Base-by-base conservation (phyloP, 2,888 invertebrate species). In the Ectemnius cavifrons region DNA sequence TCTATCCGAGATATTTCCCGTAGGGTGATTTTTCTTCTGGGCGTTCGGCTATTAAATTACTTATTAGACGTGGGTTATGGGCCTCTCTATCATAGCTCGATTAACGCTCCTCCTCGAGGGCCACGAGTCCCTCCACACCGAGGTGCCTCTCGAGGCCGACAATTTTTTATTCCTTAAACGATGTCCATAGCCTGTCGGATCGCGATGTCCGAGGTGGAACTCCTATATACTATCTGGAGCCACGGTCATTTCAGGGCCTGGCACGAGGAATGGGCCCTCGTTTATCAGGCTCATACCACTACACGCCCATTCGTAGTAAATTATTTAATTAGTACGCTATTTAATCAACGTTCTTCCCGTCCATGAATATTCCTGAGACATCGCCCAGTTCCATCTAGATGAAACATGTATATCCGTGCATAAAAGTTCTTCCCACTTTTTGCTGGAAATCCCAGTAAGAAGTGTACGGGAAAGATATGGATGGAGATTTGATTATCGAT, bases 241-340 rank as follows among this genome's bases (percentile, higher is more conserved):
- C 67, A 74, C 64, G 71, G 49, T 65, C 78, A 77, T 81, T 79
- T 75, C 75, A 2, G 68, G 71, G 59, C 75, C 75, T 52, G 66
- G 71, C 78, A 68, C 67, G 70, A 72, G 37, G 73, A 73, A 82
- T 72, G 80, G 67, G 67, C 61, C 70, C 71, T 83, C 84, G 83
- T 86, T 82, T 81, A 84, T 86, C 86, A 86, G 74, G 64, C 59
- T 75, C 67, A 73, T 77, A 75, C 75, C 73, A 79, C 70, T 69
- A 77, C 75, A 62, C 72, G 69, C 71, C 60, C 74, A 56, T 73
- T 69, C 62, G 74, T 84, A 84, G 87, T 86, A 86, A 88, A 88
- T 87, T 86, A 86, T 86, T 86, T 86, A 86, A 89, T 89, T 88
- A 89, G 85, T 84, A 76, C 76, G 80, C 80, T 84, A 81, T 86